A percentile compares a stretch with the other conserved stretches of the same genome.
phyloP scores from a whole-genome alignment of 2,113 vertebrate genomes.

The Trachemys scripta region DNA sequence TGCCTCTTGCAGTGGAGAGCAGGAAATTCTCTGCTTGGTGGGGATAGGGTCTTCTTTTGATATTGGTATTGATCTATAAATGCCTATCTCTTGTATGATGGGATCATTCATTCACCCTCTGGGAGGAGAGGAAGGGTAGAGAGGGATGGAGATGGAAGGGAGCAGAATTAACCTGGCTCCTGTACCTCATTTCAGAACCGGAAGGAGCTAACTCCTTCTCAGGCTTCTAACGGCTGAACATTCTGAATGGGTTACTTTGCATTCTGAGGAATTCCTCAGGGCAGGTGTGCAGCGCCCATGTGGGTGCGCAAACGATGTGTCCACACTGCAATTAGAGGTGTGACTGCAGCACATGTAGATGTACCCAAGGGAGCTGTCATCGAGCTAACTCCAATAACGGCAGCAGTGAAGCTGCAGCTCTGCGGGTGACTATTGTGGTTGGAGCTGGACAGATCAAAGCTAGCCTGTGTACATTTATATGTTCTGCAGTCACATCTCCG shows the following conservation, averaged over 20 bases:
- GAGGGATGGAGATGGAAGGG: not conserved
- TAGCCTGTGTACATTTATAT: not conserved
- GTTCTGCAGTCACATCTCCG: not conserved
- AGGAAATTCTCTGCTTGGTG: not conserved
- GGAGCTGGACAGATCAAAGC: not conserved
- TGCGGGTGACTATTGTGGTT: not conserved
- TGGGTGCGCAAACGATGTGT: not conserved
- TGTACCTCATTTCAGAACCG: not conserved
- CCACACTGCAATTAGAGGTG: not conserved
- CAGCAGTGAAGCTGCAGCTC: not conserved
- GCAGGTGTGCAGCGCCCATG: not conserved
- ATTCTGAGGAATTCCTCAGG: not conserved
- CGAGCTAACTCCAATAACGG: not conserved
- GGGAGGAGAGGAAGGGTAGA: not conserved
- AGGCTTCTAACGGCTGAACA: not conserved
- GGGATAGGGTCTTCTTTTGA: not conserved
- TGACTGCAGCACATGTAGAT: not conserved
- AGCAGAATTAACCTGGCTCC: not conserved
- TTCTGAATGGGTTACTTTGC: not conserved
- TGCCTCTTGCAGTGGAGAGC: slow-evolving; percentile 12
- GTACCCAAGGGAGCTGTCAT: not conserved
- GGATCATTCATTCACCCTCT: not conserved
- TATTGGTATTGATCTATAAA: not conserved
- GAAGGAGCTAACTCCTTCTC: not conserved
- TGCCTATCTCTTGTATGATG: not conserved